These are phyloP conservation scores for Astreopora myriophthalma DNA, from an alignment of 64 coral and sea anemone genomes.

Conservation along the genomic window DNA sequence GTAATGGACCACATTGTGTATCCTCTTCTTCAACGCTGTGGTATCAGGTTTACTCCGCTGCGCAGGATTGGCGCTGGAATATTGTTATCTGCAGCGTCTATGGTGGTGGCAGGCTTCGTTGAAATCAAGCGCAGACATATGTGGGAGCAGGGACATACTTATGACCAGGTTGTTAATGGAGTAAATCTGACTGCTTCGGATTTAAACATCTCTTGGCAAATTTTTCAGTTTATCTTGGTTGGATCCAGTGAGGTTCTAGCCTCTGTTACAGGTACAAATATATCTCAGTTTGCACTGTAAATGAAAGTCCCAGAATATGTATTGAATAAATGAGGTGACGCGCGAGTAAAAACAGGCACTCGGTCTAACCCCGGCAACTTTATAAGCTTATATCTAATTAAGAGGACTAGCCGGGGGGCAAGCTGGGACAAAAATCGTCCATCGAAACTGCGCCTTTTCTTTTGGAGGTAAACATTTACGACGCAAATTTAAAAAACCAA, in stretches of 20 bases:
- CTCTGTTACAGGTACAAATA: slow-evolving; percentile 45
- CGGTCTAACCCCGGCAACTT: no score
- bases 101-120: slow-evolving; percentile 64
- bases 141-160: neutral
- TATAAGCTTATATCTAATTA: no score
- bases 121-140: slow-evolving; percentile 43
- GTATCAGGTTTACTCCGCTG: slow-evolving; percentile 59
- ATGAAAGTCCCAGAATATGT: no score
- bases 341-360: no score
- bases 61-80: slow-evolving; percentile 75
- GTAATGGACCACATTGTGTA: slow-evolving; percentile 64
- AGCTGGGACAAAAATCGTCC: no score
- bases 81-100: slow-evolving; percentile 68
- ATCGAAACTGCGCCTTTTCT: no score
- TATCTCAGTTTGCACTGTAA: neutral
- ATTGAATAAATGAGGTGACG: no score
- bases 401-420: no score
- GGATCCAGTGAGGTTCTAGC: slow-evolving; percentile 56
- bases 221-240: slow-evolving; percentile 59
- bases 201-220: slow-evolving; percentile 59
- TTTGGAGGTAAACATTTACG: no score
- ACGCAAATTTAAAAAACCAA: no score
- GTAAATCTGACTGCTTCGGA: slow-evolving; percentile 18
- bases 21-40: slow-evolving; percentile 35
- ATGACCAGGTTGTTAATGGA: neutral